Base-by-base conservation (phyloP, 1,140 invertebrate genomes). In the Geopemphigus sp. region DNA sequence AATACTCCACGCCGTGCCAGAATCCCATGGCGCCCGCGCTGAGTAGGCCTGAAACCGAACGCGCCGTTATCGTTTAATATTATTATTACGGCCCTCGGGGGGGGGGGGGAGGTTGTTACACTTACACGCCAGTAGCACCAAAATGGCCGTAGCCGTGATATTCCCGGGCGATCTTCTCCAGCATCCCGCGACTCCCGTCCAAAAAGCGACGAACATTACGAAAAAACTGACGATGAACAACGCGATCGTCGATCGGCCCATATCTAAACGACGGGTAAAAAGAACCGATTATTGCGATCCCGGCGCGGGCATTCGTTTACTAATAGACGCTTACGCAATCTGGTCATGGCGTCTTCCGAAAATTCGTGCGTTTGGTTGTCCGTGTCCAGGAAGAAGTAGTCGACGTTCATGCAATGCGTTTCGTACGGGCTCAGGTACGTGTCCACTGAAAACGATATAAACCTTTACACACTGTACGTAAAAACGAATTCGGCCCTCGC, bases 1-100 rank as follows among this genome's bases (percentile, higher is more conserved):
- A 97, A 86, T 96, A 97, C 85, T 97, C 95, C 26, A 96, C 95
- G 47, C 94, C 95, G 85, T 97, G 95, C 95, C 95, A 97, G 45
- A 97, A 87, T 70, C 94, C 95, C 95, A 97, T 97, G 50, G 91
- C 94, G 63, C 94, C 95, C 45, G 95, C 95, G 81, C 93, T 92
- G 81, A 97, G 86, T 57, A 97, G 85, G 87, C 94, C 95, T 94
- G 87, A 17, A 66, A 26, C 39, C 17, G n/a, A 59, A 72, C n/a
- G n/a, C n/a, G n/a, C n/a, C n/a, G n/a, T n/a, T n/a, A n/a, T n/a
- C n/a, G n/a, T n/a, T 39, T 26, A 17, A 17, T 5, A 32, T 1
- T 45, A 26, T 57, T 0, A n/a, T 72, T 45, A n/a, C 5, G 19
- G 19, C 29, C 45, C 8, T n/a, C 26, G n/a, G n/a, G n/a, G n/a